phyloP scores from a whole-genome alignment of 2,888 invertebrate genomes.

The Acronicta leporina region DNA sequence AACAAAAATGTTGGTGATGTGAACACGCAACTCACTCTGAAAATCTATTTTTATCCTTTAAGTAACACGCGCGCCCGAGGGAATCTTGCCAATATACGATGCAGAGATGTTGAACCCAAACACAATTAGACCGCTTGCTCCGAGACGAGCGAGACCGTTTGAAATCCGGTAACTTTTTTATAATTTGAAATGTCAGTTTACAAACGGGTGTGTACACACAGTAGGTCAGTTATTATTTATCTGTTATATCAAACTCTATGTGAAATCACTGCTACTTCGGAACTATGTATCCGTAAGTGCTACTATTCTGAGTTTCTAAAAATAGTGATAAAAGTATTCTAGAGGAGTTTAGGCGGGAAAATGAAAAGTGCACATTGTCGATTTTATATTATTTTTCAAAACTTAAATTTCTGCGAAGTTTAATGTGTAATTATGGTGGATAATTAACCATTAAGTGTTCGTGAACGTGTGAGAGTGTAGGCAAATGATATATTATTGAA shows the following conservation, averaged over 20 bases:
- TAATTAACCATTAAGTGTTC: too few species aligned
- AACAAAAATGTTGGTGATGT: constrained; percentile 82
- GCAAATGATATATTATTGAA: too few species aligned
- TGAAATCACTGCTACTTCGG: not conserved
- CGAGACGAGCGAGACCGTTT: constrained; percentile 82
- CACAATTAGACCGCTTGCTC: constrained; percentile 62
- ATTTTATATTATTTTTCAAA: too few species aligned
- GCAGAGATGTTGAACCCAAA: constrained; percentile 62
- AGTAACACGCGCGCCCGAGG: constrained; percentile 80
- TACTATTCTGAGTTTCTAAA: too few species aligned
- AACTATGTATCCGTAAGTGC: too few species aligned
- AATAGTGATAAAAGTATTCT: too few species aligned
- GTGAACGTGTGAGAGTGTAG: too few species aligned
- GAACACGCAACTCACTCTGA: constrained; percentile 82
- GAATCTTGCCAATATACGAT: constrained; percentile 85
- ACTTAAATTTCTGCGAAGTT: too few species aligned
- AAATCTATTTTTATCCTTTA: constrained; percentile 87
- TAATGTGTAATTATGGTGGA: too few species aligned
- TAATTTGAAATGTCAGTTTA: constrained; percentile 73
- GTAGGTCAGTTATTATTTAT: constrained; percentile 5
- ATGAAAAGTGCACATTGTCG: too few species aligned
- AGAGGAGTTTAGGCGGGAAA: too few species aligned
- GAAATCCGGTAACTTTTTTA: constrained; percentile 80
- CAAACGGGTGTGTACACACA: constrained; percentile 27
- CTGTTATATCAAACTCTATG: not conserved